Evolutionary conservation across 2,888 invertebrate genomes (phyloP), one percentile per base, ranked within the genome.

Genomic region (Campoplex nolae): DNA sequence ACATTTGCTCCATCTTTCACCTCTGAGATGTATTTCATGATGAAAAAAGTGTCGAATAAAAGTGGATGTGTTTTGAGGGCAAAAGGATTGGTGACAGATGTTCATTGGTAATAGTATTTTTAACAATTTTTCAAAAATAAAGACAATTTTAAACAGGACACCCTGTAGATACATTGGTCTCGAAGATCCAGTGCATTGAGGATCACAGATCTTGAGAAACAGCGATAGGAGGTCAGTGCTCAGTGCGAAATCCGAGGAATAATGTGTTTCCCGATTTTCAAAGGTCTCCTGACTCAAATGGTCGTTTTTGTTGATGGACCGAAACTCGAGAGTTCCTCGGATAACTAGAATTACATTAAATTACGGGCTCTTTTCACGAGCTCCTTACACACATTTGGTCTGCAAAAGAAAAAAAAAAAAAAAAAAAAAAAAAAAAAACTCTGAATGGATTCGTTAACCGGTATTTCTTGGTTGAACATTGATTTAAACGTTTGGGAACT

Each of bases 301-400:
- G 23, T 70, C 56, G 45, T 56, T 70, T 23, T 77, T 38, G 38
- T 38, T 23, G 51, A 23, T 54, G 65, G 54, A 77, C 28, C 54
- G 65, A 79, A 76, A 83, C 54, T 38, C 71, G 54, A 23, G 73
- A 75, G 68, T 45, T 75, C 0, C 73, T 70, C 67, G 78, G 62
- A 54, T 78, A 71, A 78, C 77, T 78, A 74, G 65, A 77, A 77
- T 77, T 38, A 35, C 67, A 77, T 77, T 51, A 38, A 51, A 32
- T 51, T 73, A 76, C 35, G 65, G 76, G 38, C 45, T 32, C 56
- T 42, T 70, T 78, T 78, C 48, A 48, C 48, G 16, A 7, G 48
- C 28, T 32, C 32, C 11, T 18, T 16, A 28, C 9, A 45, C 9
- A 62, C 62, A 62, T 62, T 16, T 32, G 62, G 32, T 32, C 4